phyloP scores from a whole-genome alignment of 2,797 vertebrate species.

The Chrysocyon brachyurus region DNA sequence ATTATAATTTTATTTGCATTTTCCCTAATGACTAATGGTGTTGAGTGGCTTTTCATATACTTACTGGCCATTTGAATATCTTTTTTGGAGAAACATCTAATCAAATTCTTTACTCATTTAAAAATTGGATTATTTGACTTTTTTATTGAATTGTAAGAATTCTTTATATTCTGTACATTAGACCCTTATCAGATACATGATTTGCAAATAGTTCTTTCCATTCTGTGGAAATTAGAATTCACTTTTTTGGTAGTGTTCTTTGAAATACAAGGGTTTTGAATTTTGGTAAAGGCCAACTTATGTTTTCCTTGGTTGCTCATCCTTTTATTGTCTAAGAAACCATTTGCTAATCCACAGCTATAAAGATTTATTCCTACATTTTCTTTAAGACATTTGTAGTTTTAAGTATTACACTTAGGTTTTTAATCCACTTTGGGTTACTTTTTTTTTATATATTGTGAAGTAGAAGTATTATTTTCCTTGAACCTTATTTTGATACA shows the following conservation, averaged over 20 bases:
- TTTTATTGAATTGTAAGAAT: neutral
- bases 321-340: conserved; percentile 18
- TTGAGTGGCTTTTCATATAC: neutral
- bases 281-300: conserved; percentile 20
- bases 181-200: neutral
- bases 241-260: neutral
- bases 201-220: neutral
- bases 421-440: neutral
- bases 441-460: neutral
- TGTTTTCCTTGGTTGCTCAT: conserved; percentile 11
- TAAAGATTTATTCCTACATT: neutral
- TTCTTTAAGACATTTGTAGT: neutral
- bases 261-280: neutral
- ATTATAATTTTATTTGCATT: conserved; percentile 10
- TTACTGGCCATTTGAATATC: neutral
- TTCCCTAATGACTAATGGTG: neutral
- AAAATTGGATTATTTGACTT: conserved; percentile 23
- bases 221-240: neutral
- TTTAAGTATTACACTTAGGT: neutral
- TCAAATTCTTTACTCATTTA: neutral
- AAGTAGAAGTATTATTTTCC: neutral
- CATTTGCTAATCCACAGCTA: neutral
- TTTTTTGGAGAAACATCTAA: neutral
- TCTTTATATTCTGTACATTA: neutral
- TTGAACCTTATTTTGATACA: neutral